Evolutionary conservation across 1,140 invertebrate genomes (phyloP).

Genomic region (Ylistrum balloti): DNA sequence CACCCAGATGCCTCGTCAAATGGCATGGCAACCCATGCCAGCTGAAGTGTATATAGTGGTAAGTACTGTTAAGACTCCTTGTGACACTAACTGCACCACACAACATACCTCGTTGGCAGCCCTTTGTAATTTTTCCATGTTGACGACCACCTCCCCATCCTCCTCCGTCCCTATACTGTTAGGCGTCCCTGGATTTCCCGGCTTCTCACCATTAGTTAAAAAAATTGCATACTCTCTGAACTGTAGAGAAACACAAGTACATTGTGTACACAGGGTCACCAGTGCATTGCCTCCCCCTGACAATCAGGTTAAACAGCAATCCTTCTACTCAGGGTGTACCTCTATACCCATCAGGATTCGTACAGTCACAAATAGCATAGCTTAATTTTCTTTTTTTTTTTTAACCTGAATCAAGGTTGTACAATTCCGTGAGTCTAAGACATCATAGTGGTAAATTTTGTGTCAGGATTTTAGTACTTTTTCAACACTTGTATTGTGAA

Average conservation of each 20-base stretch:
- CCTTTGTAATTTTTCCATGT: constrained; percentile 64
- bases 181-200: constrained; percentile 60
- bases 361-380: not conserved
- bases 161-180: constrained; percentile 56
- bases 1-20: not conserved
- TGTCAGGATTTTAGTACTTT: too few species aligned
- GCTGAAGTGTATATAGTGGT: not conserved
- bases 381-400: not conserved
- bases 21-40: not conserved
- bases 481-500: too few species aligned
- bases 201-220: constrained; percentile 50
- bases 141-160: constrained; percentile 51
- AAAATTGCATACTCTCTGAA: constrained; percentile 54
- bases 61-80: not conserved
- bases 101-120: constrained; percentile 60
- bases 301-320: not conserved
- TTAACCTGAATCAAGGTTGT: too few species aligned
- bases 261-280: not conserved
- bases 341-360: not conserved
- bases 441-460: too few species aligned
- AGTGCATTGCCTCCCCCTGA: not conserved
- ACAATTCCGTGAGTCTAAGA: too few species aligned
- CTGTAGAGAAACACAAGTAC: constrained; percentile 42
- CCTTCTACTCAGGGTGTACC: not conserved
- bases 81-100: not conserved